Conservation (phyloP, 2,113 vertebrate species). For the Tinamus guttatus region DNA sequence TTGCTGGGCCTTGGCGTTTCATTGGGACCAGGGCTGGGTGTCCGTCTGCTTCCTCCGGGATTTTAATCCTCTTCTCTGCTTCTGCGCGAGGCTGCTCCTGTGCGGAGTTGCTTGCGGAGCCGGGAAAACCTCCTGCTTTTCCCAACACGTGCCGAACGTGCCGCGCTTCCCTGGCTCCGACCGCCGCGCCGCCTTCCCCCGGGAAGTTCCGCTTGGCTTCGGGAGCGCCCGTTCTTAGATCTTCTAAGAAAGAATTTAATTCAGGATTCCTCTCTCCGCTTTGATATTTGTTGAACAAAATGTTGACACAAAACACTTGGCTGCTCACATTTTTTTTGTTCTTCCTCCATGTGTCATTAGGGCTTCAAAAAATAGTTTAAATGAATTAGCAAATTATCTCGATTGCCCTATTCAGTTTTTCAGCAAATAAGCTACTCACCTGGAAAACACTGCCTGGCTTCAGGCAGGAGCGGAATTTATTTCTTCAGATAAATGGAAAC, state of each 20-base stretch:
- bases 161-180: accelerated
- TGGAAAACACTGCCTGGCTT: slow-evolving; percentile 47
- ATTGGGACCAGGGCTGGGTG: too few species aligned
- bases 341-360: neutral
- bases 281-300: slow-evolving; percentile 1
- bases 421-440: neutral
- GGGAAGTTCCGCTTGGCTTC: neutral
- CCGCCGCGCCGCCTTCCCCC: accelerated
- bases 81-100: neutral
- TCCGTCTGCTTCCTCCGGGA: slow-evolving; percentile 21
- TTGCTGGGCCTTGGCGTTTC: too few species aligned
- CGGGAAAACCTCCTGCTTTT: neutral
- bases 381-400: slow-evolving; percentile 56
- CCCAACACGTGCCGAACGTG: accelerated
- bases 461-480: slow-evolving; percentile 44
- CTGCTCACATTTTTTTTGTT: neutral
- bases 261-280: neutral
- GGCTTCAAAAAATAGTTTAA: neutral
- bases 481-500: slow-evolving; percentile 42
- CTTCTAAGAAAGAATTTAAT: neutral
- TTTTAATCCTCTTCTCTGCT: slow-evolving; percentile 3
- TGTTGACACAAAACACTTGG: neutral
- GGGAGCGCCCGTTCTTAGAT: neutral
- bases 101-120: neutral
- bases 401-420: slow-evolving; percentile 47